Evolutionary conservation across 2,113 vertebrate genomes (phyloP), one percentile per base, ranked within the genome.

Genomic region (Mastomys natalensis): DNA sequence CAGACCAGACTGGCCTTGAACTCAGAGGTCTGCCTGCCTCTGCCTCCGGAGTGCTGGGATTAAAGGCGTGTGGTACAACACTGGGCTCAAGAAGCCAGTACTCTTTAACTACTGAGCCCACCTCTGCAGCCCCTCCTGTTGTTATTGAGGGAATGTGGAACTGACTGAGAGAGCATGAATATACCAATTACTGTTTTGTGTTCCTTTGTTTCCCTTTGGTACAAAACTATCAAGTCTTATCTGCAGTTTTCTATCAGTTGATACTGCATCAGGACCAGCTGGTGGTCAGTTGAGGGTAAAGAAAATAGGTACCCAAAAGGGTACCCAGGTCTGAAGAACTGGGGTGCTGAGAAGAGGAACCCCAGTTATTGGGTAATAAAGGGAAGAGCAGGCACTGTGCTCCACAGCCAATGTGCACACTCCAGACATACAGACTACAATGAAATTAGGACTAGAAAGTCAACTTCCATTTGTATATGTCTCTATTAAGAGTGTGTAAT

Each of bases 141-240:
- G 29, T 58, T 62, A 3, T 8, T 72, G 53, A 90, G 78, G 51
- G 85, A 73, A 80, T 21, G 16, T 13, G 3, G 12, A 34, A 4
- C 62, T 73, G 8, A 21, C 66, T 9, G 12, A 43, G 31, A 31
- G 11, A 8, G 21, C 48, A 22, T 43, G 29, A 16, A 89, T 60
- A 85, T 40, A 45, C 9, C 29, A 40, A 0, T 15, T 31, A 40
- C 24, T 58, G 16, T 37, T 45, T 72, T 85, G 74, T 73, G 45
- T 81, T 37, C 48, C 74, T 94, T 84, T 58, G 60, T 81, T 94
- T 97, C 64, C 12, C 60, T 94, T 66, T 66, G 84, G 29, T 51
- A 45, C 13, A 70, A 48, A 81, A 81, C 34, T 90, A 37, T 29
- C 37, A n/a, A 31, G 12, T 74, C 90, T 85, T 51, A 8, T 11